Base-by-base conservation (phyloP, 2,888 invertebrate species). In the Oscheius sp. region DNA sequence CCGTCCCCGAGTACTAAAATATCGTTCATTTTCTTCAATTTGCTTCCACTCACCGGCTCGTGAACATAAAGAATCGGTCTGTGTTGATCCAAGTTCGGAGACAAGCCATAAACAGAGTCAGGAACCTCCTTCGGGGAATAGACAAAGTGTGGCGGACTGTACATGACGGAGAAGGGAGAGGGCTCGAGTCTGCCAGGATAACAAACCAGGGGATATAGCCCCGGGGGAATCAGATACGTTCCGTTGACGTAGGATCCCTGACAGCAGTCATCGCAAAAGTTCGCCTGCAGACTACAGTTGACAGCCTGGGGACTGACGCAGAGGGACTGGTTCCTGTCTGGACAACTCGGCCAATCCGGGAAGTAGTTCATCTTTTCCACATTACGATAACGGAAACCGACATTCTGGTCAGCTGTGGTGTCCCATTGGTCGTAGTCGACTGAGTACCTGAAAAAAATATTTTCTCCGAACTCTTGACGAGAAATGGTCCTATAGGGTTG, bases 211-310 rank as follows among this genome's bases (percentile, higher is more conserved):
- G 84, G 84, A 51, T 82, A 84, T 77, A 84, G 77, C 47, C 84
- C 84, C 2, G 84, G 84, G 1, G 84, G 84, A 1, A 84, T 58
- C 29, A 86, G 58, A 48, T 80, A 80, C 10, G 78, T 82, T 2
- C 76, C 79, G 42, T 79, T 76, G 51, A 73, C 68, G 21, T 53
- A 37, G 29, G 77, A 77, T 1, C 80, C 78, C 0, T 80, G 35
- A 50, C 87, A 87, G 59, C 86, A 86, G n/a, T 80, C 77, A 53
- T 83, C 70, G 73, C 87, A 87, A 32, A 86, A 76, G 58, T 87
- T 85, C 13, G 62, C 76, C 1, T 75, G 65, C 37, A 72, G 58
- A 9, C 76, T 75, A 62, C 87, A 87, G 48, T 87, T 80, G 29
- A 81, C 72, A 32, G 29, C 29, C 2, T 53, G 35, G 1, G 60